phyloP scores from a whole-genome alignment of 2,888 invertebrate species.

The Melipona beecheii region DNA sequence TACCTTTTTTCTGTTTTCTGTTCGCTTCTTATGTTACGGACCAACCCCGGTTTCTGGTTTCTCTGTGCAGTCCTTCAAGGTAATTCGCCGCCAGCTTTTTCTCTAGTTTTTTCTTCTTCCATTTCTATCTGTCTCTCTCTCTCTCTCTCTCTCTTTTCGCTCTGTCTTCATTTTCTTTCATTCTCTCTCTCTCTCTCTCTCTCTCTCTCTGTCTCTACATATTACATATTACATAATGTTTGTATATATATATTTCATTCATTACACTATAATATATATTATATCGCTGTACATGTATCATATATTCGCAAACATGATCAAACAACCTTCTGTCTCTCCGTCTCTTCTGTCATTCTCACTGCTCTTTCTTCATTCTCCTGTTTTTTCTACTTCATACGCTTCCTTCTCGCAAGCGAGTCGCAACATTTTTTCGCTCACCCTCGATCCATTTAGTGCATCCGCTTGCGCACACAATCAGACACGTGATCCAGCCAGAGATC shows the following conservation, averaged over 20 bases:
- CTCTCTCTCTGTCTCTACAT: constrained; percentile 29
- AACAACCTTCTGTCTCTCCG: constrained; percentile 29
- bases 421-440: constrained; percentile 66
- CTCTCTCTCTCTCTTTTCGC: constrained; percentile 30
- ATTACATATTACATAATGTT: constrained; percentile 28
- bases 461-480: constrained; percentile 25
- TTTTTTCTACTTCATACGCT: constrained; percentile 53
- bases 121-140: constrained; percentile 30
- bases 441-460: constrained; percentile 59
- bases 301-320: constrained; percentile 45
- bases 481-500: background rate
- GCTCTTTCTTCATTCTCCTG: constrained; percentile 41
- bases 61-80: constrained; percentile 83
- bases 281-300: constrained; percentile 46
- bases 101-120: constrained; percentile 64
- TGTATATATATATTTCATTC: constrained; percentile 37
- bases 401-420: constrained; percentile 52
- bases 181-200: constrained; percentile 30
- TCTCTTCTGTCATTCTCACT: constrained; percentile 42
- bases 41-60: constrained; percentile 82
- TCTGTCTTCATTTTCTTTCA: constrained; percentile 31
- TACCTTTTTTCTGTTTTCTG: constrained; percentile 83
- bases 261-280: constrained; percentile 30
- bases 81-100: constrained; percentile 79
- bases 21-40: constrained; percentile 83